phyloP scores from a whole-genome alignment of 2,888 invertebrate genomes.

The Linyphia triangularis region DNA sequence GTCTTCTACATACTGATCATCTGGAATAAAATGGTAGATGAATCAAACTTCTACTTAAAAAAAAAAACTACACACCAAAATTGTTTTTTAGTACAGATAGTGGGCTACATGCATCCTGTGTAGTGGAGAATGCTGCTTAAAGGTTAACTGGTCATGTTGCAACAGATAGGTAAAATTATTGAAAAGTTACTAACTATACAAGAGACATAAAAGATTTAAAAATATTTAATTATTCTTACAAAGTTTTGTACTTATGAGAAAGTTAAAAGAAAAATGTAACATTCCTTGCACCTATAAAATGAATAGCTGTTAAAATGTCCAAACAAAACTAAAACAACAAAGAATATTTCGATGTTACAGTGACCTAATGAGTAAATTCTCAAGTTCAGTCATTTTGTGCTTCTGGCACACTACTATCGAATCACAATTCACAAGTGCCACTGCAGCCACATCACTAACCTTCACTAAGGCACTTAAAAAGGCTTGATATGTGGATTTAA shows the following conservation, averaged over 20 bases:
- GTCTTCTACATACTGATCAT: no score
- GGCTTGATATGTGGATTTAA: conserved; percentile 94
- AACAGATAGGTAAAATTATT: no score
- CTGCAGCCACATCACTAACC: conserved; percentile 53
- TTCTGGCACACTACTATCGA: conserved; percentile 71
- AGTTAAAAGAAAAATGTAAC: no score
- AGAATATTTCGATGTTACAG: background rate
- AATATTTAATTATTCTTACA: background rate
- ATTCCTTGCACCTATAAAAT: no score
- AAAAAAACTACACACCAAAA: no score
- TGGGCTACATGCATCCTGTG: no score
- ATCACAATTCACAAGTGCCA: conserved; percentile 70
- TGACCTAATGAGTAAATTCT: conserved; percentile 57
- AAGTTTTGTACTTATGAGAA: background rate
- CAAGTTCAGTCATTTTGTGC: conserved; percentile 76
- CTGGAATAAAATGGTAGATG: no score
- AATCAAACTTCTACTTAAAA: no score
- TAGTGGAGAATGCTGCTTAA: no score
- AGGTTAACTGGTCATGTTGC: no score
- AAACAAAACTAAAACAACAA: background rate
- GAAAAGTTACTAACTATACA: no score
- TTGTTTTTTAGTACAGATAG: no score
- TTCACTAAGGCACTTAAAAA: conserved; percentile 87
- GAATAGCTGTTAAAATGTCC: background rate
- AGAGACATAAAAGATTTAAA: background rate